These are phyloP conservation scores for Oreochromis spilurus DNA, from an alignment of 2,113 vertebrate genomes.

Conservation along the genomic window DNA sequence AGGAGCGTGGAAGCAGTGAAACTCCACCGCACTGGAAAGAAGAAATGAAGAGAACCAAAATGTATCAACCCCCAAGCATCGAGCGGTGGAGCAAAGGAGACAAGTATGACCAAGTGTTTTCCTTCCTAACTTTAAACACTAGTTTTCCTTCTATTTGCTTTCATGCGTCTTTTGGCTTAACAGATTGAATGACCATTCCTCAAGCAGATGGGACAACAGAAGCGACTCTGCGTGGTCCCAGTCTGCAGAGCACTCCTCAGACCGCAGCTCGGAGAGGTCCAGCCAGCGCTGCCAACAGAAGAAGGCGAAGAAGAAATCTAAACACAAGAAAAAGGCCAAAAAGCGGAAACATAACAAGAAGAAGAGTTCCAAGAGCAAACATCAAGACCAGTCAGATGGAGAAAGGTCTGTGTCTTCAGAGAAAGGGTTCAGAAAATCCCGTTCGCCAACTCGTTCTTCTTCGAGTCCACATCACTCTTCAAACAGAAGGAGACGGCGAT, in stretches of 20 bases:
- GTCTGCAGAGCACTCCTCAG: conserved; percentile 81
- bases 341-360: conserved; percentile 87
- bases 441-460: conserved; percentile 75
- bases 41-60: conserved; percentile 89
- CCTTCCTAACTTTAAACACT: not conserved
- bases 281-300: conserved; percentile 73
- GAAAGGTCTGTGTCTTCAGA: conserved; percentile 74
- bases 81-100: conserved; percentile 97
- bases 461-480: conserved; percentile 71
- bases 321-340: conserved; percentile 90
- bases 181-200: conserved; percentile 81
- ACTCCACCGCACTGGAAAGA: conserved; percentile 98
- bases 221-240: conserved; percentile 84
- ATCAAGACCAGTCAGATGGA: conserved; percentile 65
- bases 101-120: conserved; percentile 73
- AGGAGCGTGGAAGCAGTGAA: conserved; percentile 85
- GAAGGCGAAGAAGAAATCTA: conserved; percentile 87
- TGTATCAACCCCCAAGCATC: conserved; percentile 80
- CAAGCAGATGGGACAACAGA: conserved; percentile 86
- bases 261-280: conserved; percentile 73
- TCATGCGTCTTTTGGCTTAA: conserved; percentile 41
- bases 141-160: not conserved
- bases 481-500: conserved; percentile 72
- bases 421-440: conserved; percentile 73
- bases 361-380: conserved; percentile 75